Evolutionary conservation across 1,140 invertebrate species (phyloP).

Genomic region (Rhopalosiphum padi): DNA sequence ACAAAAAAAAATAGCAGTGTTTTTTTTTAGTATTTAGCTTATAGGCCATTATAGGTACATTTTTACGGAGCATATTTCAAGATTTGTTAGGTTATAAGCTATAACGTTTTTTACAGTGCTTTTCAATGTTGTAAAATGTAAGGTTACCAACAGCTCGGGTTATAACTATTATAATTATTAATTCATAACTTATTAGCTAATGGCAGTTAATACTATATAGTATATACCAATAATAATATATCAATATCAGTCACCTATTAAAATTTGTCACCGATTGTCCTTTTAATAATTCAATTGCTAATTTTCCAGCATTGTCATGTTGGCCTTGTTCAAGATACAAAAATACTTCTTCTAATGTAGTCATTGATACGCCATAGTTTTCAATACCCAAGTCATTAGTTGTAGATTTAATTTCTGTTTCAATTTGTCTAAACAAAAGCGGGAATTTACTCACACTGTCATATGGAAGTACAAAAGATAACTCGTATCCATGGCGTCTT

Average conservation of each 20-base stretch:
- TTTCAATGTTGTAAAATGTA: background rate
- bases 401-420: conserved; percentile 74
- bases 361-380: conserved; percentile 92
- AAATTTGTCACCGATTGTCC: background rate
- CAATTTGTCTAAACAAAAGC: conserved; percentile 75
- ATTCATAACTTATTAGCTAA: background rate
- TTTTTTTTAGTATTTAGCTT: background rate
- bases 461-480: conserved; percentile 79
- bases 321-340: conserved; percentile 74
- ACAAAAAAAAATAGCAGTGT: background rate
- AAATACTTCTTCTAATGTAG: conserved; percentile 89
- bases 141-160: background rate
- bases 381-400: conserved; percentile 74
- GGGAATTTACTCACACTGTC: conserved; percentile 78
- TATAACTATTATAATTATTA: background rate
- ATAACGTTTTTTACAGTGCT: background rate
- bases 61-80: too few relatives aligned
- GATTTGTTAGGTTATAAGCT: too few relatives aligned
- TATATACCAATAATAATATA: background rate
- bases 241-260: background rate
- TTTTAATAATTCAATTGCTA: conserved; percentile 61
- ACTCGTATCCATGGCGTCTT: conserved; percentile 74
- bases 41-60: too few relatives aligned
- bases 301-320: conserved; percentile 69
- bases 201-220: background rate